Base-by-base conservation (phyloP, 1,140 invertebrate genomes). In the Sitodiplosis mosellana region DNA sequence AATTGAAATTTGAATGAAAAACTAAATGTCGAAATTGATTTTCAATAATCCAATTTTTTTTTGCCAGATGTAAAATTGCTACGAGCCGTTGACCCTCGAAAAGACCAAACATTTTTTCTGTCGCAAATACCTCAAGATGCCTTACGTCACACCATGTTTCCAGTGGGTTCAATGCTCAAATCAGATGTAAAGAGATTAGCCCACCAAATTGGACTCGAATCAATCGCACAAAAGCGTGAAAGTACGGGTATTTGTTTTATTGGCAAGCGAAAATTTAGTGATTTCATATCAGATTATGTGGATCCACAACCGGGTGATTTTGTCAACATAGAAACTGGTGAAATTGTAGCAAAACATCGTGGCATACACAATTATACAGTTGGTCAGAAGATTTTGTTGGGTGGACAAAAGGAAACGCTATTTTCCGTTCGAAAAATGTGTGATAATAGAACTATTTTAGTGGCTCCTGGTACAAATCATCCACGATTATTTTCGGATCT, bases 161-260 rank as follows among this genome's bases (percentile, higher is more conserved):
- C 94, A 12, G 52, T 99, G 40, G 91, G 87, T n/a, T n/a, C 74
- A 45, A 60, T 85, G 33, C 57, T 69, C 0, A 97, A 97, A 67
- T 59, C 52, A 33, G 63, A 83, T 59, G 87, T 97, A 0, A 87
- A 87, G 67, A 58, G 76, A 51, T 77, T 96, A 21, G 93, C 92
- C 8, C 53, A 57, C 43, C 63, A 76, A 51, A 72, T 78, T 63
- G 79, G 79, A 1, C 69, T 97, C 43, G 60, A 78, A 11, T 71
- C 72, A 53, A 72, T 96, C 52, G 77, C 78, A n/a, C 67, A 70
- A 18, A 96, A 93, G 58, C 83, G 74, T 59, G 92, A 97, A 68
- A 95, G 89, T 59, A 88, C 83, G 61, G 93, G 94, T 15, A 95
- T 98, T 54, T 98, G 93, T 68, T 97, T 97, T 64, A 87, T 98